phyloP scores from a whole-genome alignment of 2,888 invertebrate genomes.

The Slavum lentiscoides region DNA sequence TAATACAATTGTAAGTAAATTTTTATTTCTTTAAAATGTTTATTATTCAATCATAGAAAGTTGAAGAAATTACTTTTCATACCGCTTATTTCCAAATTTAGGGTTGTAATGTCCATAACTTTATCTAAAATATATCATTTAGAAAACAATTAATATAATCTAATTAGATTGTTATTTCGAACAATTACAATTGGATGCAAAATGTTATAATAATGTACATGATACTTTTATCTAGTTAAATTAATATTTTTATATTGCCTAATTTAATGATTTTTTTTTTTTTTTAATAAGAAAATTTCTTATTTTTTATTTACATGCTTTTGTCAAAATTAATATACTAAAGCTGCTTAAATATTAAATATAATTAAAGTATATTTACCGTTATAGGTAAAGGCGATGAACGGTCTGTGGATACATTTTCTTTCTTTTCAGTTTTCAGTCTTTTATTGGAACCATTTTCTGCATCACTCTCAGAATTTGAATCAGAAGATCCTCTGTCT shows the following conservation, averaged over 20 bases:
- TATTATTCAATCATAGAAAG: background rate
- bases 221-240: too few relatives aligned
- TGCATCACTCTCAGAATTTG: slow-evolving; percentile 47
- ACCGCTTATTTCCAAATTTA: slow-evolving; percentile 10
- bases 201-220: too few relatives aligned
- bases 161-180: too few relatives aligned
- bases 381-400: slow-evolving; percentile 16
- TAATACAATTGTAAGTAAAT: too few relatives aligned
- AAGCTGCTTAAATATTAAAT: background rate
- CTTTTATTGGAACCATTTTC: slow-evolving; percentile 50
- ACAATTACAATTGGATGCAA: too few relatives aligned
- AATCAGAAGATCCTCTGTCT: slow-evolving; percentile 18
- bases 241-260: too few relatives aligned
- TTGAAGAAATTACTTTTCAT: background rate
- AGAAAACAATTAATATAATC: too few relatives aligned
- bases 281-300: background rate
- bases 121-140: slow-evolving; percentile 12
- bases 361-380: slow-evolving; percentile 32
- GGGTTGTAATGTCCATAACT: slow-evolving; percentile 2
- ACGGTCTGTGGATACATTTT: slow-evolving; percentile 22
- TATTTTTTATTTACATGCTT: background rate
- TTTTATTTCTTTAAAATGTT: too few relatives aligned
- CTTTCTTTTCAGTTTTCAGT: slow-evolving; percentile 53
- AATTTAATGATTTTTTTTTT: background rate
- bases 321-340: too few relatives aligned